Conservation (phyloP, 92 coral and sea anemone species). For the Epizoanthus fatuus region DNA sequence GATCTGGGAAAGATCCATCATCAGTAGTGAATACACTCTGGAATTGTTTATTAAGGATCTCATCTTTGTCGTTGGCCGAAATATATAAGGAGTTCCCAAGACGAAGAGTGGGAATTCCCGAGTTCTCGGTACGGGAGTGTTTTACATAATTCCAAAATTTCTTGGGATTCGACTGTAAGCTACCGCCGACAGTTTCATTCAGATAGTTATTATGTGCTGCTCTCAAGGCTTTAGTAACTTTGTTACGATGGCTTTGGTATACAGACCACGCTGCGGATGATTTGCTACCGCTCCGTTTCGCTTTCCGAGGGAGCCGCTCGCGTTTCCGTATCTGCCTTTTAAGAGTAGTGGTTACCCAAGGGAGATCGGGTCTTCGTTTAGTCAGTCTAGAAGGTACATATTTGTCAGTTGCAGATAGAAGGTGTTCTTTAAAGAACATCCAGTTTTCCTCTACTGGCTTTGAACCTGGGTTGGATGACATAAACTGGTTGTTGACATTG, state of each 20-base stretch:
- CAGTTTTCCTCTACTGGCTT: background rate
- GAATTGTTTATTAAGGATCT: slow-evolving; percentile 3
- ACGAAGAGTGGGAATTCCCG: slow-evolving; percentile 1
- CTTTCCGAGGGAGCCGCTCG: background rate
- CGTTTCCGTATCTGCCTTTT: background rate
- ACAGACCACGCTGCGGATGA: background rate
- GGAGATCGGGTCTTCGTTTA: background rate
- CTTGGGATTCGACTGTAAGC: slow-evolving; percentile 2
- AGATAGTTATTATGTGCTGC: slow-evolving; percentile 5
- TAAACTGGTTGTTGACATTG: background rate
- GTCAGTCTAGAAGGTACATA: background rate
- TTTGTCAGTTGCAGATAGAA: background rate
- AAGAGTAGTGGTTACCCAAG: background rate
- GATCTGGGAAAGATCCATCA: slow-evolving; percentile 1
- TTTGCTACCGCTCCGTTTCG: background rate
- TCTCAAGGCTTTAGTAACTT: background rate
- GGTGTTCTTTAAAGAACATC: background rate
- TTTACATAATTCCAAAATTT: background rate
- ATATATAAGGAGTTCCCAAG: background rate
- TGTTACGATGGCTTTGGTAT: background rate
- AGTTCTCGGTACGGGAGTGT: background rate
- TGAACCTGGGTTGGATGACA: background rate
- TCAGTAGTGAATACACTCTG: slow-evolving; percentile 8
- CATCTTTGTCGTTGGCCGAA: background rate
- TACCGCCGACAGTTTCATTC: background rate